Conservation (phyloP, 2,797 vertebrate species). For the Crenuchus spilurus region DNA sequence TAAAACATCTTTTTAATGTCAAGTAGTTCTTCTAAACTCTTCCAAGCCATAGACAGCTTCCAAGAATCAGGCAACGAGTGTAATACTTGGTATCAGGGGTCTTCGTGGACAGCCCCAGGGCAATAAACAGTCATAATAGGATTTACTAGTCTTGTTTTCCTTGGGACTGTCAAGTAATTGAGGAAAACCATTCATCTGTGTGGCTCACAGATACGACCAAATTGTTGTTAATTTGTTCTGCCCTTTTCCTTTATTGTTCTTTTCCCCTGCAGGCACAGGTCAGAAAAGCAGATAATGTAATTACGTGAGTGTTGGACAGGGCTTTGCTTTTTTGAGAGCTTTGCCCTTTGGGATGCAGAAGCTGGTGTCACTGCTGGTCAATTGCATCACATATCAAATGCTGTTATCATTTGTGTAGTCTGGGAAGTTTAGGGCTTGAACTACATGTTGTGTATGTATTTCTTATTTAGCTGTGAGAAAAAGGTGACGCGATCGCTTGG, state of each 20-base stretch:
- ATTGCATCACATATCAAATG: slow-evolving; percentile 61
- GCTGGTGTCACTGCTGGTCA: slow-evolving; percentile 58
- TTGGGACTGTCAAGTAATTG: slow-evolving; percentile 52
- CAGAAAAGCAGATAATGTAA: slow-evolving; percentile 78
- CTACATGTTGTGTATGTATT: no score
- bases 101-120: slow-evolving; percentile 3
- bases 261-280: slow-evolving; percentile 71
- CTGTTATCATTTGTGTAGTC: slow-evolving; percentile 39
- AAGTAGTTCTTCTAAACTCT: neutral
- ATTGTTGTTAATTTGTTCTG: slow-evolving; percentile 64
- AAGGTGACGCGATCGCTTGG: no score
- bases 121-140: slow-evolving; percentile 40
- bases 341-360: slow-evolving; percentile 73
- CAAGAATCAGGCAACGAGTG: slow-evolving; percentile 16
- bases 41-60: slow-evolving; percentile 10
- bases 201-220: slow-evolving; percentile 45
- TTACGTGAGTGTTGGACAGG: slow-evolving; percentile 64
- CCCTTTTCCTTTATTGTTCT: slow-evolving; percentile 66
- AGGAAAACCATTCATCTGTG: slow-evolving; percentile 50
- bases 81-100: neutral
- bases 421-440: no score
- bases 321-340: slow-evolving; percentile 72
- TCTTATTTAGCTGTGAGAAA: no score
- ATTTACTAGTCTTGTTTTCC: slow-evolving; percentile 41
- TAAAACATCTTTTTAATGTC: neutral